Evolutionary conservation across 2,888 invertebrate species (phyloP).

Genomic region (Linnaemya vulpina): DNA sequence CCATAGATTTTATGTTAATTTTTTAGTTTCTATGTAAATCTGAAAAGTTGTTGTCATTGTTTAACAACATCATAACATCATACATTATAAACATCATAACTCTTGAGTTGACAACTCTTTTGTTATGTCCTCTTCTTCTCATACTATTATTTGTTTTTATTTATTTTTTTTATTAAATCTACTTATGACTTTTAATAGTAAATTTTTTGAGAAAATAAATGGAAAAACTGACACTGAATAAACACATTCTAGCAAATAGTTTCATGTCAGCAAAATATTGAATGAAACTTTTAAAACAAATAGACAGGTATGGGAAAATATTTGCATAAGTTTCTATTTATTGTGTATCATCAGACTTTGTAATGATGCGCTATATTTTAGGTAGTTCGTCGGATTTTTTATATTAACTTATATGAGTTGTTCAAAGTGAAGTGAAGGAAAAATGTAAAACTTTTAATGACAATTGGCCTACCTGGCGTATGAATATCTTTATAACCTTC

Average conservation of each 20-base stretch:
- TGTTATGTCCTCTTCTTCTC: background rate
- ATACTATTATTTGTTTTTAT: background rate
- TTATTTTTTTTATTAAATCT: background rate
- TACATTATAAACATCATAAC: too few species aligned
- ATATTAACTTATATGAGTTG: too few species aligned
- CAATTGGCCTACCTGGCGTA: too few species aligned
- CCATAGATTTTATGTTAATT: background rate
- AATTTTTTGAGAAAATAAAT: background rate
- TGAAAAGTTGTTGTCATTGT: background rate
- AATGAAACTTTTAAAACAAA: background rate
- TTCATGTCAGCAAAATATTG: background rate
- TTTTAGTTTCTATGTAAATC: background rate
- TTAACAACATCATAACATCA: conserved; percentile 1
- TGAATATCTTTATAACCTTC: too few species aligned
- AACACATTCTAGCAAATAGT: background rate
- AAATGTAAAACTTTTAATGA: too few species aligned
- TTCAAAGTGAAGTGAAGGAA: too few species aligned
- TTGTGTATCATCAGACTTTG: too few species aligned
- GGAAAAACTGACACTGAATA: background rate
- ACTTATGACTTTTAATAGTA: background rate
- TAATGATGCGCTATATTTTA: too few species aligned
- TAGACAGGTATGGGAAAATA: too few species aligned
- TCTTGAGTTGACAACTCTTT: background rate
- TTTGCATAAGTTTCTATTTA: too few species aligned
- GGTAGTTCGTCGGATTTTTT: too few species aligned